Evolutionary conservation across 2,113 vertebrate genomes (phyloP), one percentile per base, ranked within the genome.

Genomic region (Syngnathus floridae): DNA sequence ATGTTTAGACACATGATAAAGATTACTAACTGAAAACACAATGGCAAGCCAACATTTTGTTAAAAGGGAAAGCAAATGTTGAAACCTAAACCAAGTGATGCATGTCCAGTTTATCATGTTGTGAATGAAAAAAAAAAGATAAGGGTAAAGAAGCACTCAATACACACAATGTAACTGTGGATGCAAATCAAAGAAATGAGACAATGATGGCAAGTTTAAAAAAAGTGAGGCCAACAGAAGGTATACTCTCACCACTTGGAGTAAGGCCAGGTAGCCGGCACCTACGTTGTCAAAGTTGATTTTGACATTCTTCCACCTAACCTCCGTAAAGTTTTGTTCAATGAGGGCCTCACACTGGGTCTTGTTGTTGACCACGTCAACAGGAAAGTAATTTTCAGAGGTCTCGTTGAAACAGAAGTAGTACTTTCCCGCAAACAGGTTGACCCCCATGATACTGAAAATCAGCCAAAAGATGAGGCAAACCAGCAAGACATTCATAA

Each of bases 381-480:
- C 81, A 1, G 90, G 59, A 43, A 99, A 98, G 80, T 89, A 90
- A 17, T 87, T 72, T 84, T 95, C 95, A 1, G 92, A 76, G 0
- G 95, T 94, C 82, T 94, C 90, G 64, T 99, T 98, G 87, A 92
- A 97, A 88, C 97, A 99, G 90, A 92, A 98, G 92, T 96, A 95
- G 88, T 98, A 99, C 87, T 98, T 98, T 66, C 97, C 97, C 69
- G 96, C 96, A 91, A 99, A 99, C 84, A 99, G 83, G 92, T 99
- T 99, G 87, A 99, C 97, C 62, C 97, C 97, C 96, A 99, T 98
- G 90, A 99, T 99, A 92, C 97, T 99, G 91, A 99, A 99, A 96
- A 99, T 98, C 93, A 99, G 96, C 97, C 97, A 99, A 94, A 99
- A 99, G 93, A 99, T 99, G 94, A 99, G 95, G 94, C 97, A 99